Base-by-base conservation (phyloP, 2,888 invertebrate genomes). In the Ophonus ardosiacus region DNA sequence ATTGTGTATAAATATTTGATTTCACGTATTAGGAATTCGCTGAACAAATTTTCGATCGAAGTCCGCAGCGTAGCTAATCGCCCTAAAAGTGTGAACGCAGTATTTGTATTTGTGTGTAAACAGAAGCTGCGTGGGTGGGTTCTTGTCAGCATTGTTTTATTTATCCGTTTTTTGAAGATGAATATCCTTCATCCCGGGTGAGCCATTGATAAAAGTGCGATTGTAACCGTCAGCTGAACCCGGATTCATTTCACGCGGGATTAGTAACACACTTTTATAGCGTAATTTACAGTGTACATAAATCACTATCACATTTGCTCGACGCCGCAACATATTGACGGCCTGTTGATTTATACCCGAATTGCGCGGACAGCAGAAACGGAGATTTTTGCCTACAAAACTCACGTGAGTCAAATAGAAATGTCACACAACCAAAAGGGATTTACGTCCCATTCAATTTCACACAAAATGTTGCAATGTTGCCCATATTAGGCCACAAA, bases 201-300 rank as follows among this genome's bases (percentile, higher is more conserved):
- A 71, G 57, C 63, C 80, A 85, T 85, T 80, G 71, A 85, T 85
- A 85, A 85, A 85, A 85, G 21, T 43, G 80, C 85, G 85, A 85
- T 85, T 85, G 79, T 71, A 38, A 71, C 71, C 79, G 85, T 85
- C 85, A 80, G 59, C 80, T 65, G 57, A 57, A 71, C 56, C 80
- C 56, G 84, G 84, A 84, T 85, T 68, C 85, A 85, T 85, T 85
- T 85, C 85, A 85, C 80, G 80, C 80, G 80, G 85, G 79, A 85
- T 85, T 85, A 85, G 80, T 84, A 65, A 78, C 84, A 84, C 84
- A 84, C 84, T 84, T 84, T 84, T 78, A 84, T 78, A 84, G 78
- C 84, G 78, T 84, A 84, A 84, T 84, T 84, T 84, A 84, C 84
- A 76, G 84, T 84, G 65, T 84, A 76, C 84, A 84, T 84, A 84